Percentiles rank a stretch among this genome's conserved stretches.
Conservation (phyloP, 2,797 vertebrate species). For the Muraenolepis orangiensis region DNA sequence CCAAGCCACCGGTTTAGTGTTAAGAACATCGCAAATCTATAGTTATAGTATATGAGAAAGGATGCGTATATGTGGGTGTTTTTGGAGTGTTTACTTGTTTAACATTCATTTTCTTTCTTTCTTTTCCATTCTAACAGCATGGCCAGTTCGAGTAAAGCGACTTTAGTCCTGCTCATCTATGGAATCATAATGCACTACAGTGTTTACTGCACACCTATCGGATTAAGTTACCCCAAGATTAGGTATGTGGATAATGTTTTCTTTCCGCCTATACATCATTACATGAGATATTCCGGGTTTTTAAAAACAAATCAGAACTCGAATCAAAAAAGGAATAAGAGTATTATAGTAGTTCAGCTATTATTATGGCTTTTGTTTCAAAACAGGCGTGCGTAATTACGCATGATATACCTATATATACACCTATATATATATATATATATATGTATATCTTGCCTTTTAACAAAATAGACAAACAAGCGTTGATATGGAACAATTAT, state of each 20-base stretch:
- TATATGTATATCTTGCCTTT: no score
- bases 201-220: conserved; percentile 91
- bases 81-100: conserved; percentile 34
- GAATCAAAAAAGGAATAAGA: background rate
- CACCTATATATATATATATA: no score
- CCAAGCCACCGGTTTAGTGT: background rate
- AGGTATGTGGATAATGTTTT: conserved; percentile 79
- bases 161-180: conserved; percentile 92
- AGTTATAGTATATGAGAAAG: conserved; percentile 33
- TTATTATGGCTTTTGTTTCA: background rate
- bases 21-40: conserved; percentile 9
- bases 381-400: conserved; percentile 29
- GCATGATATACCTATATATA: conserved; percentile 6
- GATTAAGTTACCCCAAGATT: conserved; percentile 89
- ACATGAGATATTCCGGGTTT: background rate
- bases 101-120: conserved; percentile 42
- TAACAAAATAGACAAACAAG: background rate
- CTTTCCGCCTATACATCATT: background rate
- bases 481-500: background rate
- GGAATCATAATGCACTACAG: conserved; percentile 97
- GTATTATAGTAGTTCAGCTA: background rate
- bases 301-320: background rate
- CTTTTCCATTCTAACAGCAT: conserved; percentile 76
- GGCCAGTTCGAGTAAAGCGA: conserved; percentile 94
- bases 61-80: conserved; percentile 10